Percentiles rank a stretch among this genome's conserved stretches.
phyloP scores from a whole-genome alignment of 2,113 vertebrate species.

The Pterocles gutturalis region DNA sequence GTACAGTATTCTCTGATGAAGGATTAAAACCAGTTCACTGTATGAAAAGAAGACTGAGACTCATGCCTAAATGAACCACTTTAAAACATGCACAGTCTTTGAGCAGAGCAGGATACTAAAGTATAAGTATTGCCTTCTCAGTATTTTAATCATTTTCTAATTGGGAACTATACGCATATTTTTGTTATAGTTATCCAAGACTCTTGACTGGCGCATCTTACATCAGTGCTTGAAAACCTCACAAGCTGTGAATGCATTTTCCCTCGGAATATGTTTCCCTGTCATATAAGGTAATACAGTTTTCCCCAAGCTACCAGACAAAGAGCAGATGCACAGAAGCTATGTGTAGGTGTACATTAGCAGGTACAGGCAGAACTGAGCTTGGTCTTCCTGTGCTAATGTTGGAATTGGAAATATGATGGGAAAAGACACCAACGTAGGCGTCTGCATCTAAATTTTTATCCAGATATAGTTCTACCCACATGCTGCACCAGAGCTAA shows the following conservation, averaged over 20 bases:
- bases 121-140: background rate
- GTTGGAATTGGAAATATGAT: slow-evolving; percentile 16
- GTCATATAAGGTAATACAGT: slow-evolving; percentile 30
- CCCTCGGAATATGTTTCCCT: background rate
- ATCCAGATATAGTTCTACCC: background rate
- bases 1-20: background rate
- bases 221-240: background rate
- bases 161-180: background rate
- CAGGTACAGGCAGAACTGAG: slow-evolving; percentile 58
- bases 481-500: slow-evolving; percentile 10
- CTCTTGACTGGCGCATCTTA: background rate
- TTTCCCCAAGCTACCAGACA: slow-evolving; percentile 41
- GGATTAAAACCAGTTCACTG: background rate
- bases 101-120: background rate
- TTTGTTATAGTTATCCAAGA: background rate
- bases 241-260: slow-evolving; percentile 7
- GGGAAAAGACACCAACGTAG: background rate
- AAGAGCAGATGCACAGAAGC: slow-evolving; percentile 60
- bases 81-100: background rate
- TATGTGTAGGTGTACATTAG: slow-evolving; percentile 57
- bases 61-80: background rate
- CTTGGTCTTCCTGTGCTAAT: background rate
- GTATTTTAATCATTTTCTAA: background rate
- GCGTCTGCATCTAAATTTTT: slow-evolving; percentile 35
- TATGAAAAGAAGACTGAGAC: background rate